Conservation (phyloP, 2,888 invertebrate genomes). For the Augiades crinisus region DNA sequence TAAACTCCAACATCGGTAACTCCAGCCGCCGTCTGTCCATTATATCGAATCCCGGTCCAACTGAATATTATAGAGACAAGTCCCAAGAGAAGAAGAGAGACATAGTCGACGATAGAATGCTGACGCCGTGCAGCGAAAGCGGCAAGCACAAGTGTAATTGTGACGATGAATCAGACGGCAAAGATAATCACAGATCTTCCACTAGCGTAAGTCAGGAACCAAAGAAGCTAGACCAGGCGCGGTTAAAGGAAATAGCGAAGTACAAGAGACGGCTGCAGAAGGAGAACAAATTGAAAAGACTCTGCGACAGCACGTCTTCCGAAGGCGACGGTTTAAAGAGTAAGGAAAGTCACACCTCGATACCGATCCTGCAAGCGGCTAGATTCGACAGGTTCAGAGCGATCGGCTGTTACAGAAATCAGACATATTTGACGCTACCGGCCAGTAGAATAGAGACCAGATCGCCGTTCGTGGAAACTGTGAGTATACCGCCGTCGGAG, state of each 20-base stretch:
- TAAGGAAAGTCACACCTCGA: slow-evolving; percentile 67
- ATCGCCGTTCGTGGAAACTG: slow-evolving; percentile 60
- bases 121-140: slow-evolving; percentile 85
- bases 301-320: slow-evolving; percentile 69
- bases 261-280: slow-evolving; percentile 69
- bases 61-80: slow-evolving; percentile 40
- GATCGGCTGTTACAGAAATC: slow-evolving; percentile 72
- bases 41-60: slow-evolving; percentile 42
- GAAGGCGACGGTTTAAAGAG: slow-evolving; percentile 56
- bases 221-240: slow-evolving; percentile 62
- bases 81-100: slow-evolving; percentile 42
- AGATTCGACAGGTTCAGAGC: slow-evolving; percentile 72
- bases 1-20: slow-evolving; percentile 48
- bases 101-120: slow-evolving; percentile 85
- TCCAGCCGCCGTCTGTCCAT: slow-evolving; percentile 49
- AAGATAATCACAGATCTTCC: slow-evolving; percentile 43
- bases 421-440: slow-evolving; percentile 69
- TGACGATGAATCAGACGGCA: slow-evolving; percentile 84
- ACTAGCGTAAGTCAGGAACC: slow-evolving; percentile 44
- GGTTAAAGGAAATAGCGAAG: slow-evolving; percentile 74
- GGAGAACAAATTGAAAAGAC: slow-evolving; percentile 65
- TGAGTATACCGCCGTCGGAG: slow-evolving; percentile 50
- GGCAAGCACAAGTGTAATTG: slow-evolving; percentile 90
- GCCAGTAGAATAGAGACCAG: slow-evolving; percentile 63
- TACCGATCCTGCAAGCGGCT: slow-evolving; percentile 73